Evolutionary conservation across 2,888 invertebrate genomes (phyloP).

Genomic region (Apeira syringaria): DNA sequence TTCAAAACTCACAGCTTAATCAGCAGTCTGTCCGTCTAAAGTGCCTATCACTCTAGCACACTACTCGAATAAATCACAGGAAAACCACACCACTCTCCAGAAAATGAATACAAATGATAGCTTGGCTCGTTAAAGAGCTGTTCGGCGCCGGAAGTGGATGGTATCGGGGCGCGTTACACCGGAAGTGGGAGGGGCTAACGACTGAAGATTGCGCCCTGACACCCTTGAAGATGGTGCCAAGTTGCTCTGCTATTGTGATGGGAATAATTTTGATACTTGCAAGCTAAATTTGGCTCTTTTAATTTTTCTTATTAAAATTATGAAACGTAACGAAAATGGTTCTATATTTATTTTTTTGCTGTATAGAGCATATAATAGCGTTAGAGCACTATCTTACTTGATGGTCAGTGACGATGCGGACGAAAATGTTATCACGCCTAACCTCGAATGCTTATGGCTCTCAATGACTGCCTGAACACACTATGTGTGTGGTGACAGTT

Average conservation of each 20-base stretch:
- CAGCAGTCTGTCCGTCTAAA: neutral
- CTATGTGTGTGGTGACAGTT: too few species aligned
- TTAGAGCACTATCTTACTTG: too few species aligned
- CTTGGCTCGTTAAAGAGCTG: constrained; percentile 50
- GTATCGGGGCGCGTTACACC: constrained; percentile 45
- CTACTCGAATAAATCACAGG: constrained; percentile 16
- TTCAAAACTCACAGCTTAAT: neutral
- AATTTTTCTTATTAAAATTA: too few species aligned
- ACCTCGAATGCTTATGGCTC: too few species aligned
- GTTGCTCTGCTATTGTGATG: constrained; percentile 4
- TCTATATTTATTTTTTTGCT: too few species aligned
- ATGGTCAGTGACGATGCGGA: too few species aligned
- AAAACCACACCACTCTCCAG: constrained; percentile 34
- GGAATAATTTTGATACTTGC: constrained; percentile 2
- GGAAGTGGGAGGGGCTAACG: constrained; percentile 57
- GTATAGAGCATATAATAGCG: too few species aligned
- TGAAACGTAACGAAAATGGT: too few species aligned
- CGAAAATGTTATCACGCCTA: too few species aligned
- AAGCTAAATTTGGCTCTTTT: too few species aligned
- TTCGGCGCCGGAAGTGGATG: constrained; percentile 49
- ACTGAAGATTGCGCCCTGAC: constrained; percentile 50
- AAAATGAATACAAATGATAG: constrained; percentile 56
- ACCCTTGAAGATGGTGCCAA: constrained; percentile 6
- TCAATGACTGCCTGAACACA: too few species aligned
- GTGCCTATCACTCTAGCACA: constrained; percentile 12